Conservation (phyloP, 2,888 invertebrate genomes). For the Heteromurus nitidus region DNA sequence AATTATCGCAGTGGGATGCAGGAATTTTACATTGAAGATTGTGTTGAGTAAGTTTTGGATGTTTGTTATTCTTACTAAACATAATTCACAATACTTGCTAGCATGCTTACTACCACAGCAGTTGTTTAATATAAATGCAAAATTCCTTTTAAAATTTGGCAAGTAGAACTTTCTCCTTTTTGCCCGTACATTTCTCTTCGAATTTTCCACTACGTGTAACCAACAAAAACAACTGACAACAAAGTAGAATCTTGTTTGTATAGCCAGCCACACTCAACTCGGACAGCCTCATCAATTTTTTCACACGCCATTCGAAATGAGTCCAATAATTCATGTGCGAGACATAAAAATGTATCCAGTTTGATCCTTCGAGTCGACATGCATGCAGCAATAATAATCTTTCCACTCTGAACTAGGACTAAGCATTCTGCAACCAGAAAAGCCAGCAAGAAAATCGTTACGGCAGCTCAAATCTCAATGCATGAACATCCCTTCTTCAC, state of each 20-base stretch:
- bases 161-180: conserved; percentile 14
- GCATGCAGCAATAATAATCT: too few relatives aligned
- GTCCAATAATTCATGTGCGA: conserved; percentile 23
- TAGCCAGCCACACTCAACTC: neutral
- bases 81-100: neutral
- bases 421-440: too few relatives aligned
- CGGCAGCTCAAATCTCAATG: too few relatives aligned
- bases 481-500: too few relatives aligned
- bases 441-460: too few relatives aligned
- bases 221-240: neutral
- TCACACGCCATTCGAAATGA: neutral
- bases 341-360: neutral
- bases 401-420: too few relatives aligned
- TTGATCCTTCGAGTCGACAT: neutral
- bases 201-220: neutral
- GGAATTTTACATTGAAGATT: conserved; percentile 1
- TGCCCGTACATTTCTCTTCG: neutral
- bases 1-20: conserved; percentile 24
- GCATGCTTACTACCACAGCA: conserved; percentile 1
- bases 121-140: conserved; percentile 20
- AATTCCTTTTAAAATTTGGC: neutral
- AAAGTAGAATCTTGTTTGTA: neutral
- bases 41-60: neutral
- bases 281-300: conserved; percentile 1
- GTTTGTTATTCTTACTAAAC: neutral